Conservation (phyloP, 1,140 invertebrate genomes). For the Musca domestica region DNA sequence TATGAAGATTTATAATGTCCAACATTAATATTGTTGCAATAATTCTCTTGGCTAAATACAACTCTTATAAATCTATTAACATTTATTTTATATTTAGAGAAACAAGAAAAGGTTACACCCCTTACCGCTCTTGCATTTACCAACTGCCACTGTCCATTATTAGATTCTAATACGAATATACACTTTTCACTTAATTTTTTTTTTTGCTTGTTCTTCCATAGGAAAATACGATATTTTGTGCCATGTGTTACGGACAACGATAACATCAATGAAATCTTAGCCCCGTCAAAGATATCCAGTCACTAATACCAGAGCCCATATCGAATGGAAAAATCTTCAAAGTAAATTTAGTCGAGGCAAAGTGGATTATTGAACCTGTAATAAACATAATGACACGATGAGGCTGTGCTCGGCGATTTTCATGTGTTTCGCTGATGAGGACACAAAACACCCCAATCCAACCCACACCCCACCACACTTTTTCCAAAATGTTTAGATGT, state of each 20-base stretch:
- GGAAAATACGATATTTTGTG: conserved; percentile 15
- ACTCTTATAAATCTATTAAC: too few relatives aligned
- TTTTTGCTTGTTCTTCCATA: too few relatives aligned
- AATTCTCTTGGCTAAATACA: too few relatives aligned
- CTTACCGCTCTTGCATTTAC: too few relatives aligned
- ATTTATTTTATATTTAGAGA: too few relatives aligned
- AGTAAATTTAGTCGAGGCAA: not conserved
- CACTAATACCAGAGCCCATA: conserved; percentile 1
- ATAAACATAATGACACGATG: conserved; percentile 6
- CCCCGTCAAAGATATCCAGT: not conserved
- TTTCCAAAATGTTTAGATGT: not conserved
- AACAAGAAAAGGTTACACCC: too few relatives aligned
- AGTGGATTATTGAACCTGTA: conserved; percentile 19
- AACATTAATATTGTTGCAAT: too few relatives aligned
- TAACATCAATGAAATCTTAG: not conserved
- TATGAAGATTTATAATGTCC: too few relatives aligned
- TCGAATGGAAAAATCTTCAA: not conserved
- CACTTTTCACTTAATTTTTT: too few relatives aligned
- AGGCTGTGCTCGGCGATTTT: too few relatives aligned
- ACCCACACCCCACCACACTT: not conserved
- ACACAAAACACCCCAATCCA: not conserved
- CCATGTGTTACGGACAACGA: conserved; percentile 18
- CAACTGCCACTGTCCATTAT: too few relatives aligned
- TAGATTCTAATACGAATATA: too few relatives aligned
- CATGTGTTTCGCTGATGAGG: not conserved